phyloP scores from a whole-genome alignment of 2,113 vertebrate genomes.

The Thinocorus orbignyianus region DNA sequence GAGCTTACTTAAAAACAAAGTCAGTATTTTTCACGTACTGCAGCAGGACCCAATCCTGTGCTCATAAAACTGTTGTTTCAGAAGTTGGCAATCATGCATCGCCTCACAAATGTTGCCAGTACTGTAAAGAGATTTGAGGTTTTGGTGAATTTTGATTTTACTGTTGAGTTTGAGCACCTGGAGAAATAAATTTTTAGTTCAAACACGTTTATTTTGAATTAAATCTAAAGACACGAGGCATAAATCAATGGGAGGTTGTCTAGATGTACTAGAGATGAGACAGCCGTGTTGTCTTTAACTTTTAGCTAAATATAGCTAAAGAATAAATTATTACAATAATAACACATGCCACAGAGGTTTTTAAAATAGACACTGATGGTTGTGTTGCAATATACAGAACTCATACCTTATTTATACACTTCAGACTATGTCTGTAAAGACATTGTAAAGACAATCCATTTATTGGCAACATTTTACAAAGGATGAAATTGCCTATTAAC shows the following conservation, averaged over 20 bases:
- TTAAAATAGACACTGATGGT: neutral
- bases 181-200: neutral
- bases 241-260: neutral
- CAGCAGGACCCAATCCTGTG: neutral
- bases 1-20: neutral
- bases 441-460: neutral
- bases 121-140: neutral
- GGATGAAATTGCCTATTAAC: neutral
- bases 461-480: neutral
- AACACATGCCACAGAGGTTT: neutral
- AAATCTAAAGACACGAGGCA: neutral
- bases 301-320: constrained; percentile 12
- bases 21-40: neutral
- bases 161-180: neutral
- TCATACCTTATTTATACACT: neutral
- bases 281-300: neutral
- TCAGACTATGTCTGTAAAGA: neutral
- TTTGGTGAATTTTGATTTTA: neutral
- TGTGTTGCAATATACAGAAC: neutral
- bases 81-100: neutral
- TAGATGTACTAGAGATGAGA: neutral
- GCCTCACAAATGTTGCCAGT: neutral
- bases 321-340: neutral
- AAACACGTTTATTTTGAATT: neutral
- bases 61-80: neutral